A percentile compares a stretch with the other conserved stretches of the same genome.
Conservation (phyloP, 1,140 invertebrate species). For the Theocolax elegans region DNA sequence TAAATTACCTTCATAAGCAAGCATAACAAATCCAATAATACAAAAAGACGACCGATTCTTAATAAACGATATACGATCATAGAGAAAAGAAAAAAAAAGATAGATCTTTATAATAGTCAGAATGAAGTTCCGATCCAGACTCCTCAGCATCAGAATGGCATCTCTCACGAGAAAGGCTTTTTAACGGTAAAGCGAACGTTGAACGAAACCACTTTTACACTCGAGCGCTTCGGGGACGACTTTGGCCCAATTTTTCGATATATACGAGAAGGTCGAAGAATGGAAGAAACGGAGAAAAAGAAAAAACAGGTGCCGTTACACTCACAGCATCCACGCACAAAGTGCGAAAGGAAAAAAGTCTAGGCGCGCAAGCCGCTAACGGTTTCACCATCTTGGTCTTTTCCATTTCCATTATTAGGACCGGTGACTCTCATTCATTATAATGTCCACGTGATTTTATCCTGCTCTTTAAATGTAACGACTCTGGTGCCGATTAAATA, state of each 20-base stretch:
- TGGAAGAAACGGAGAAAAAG: constrained; percentile 7
- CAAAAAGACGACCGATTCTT: no score
- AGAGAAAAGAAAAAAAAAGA: background rate
- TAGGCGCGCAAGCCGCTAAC: background rate
- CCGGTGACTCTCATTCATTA: no score
- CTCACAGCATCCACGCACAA: background rate
- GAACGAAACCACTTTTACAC: constrained; percentile 40
- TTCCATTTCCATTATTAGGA: constrained; percentile 3
- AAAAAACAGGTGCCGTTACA: constrained; percentile 21
- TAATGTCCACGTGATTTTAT: no score
- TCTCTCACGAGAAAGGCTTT: constrained; percentile 28
- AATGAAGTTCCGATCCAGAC: constrained; percentile 5
- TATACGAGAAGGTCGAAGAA: no score
- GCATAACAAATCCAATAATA: no score
- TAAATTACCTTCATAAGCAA: no score
- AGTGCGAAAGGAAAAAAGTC: constrained; percentile 2
- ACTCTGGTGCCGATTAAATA: no score
- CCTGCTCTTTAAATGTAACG: no score
- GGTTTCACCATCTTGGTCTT: background rate
- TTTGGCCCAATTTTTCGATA: constrained; percentile 35
- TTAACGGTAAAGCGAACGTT: constrained; percentile 34
- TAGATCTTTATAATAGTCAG: background rate
- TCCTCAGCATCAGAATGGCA: background rate
- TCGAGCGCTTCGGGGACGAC: constrained; percentile 25
- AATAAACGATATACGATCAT: background rate